Evolutionary conservation across 2,797 vertebrate genomes (phyloP).

Genomic region (Myoxocephalus aenaeus): DNA sequence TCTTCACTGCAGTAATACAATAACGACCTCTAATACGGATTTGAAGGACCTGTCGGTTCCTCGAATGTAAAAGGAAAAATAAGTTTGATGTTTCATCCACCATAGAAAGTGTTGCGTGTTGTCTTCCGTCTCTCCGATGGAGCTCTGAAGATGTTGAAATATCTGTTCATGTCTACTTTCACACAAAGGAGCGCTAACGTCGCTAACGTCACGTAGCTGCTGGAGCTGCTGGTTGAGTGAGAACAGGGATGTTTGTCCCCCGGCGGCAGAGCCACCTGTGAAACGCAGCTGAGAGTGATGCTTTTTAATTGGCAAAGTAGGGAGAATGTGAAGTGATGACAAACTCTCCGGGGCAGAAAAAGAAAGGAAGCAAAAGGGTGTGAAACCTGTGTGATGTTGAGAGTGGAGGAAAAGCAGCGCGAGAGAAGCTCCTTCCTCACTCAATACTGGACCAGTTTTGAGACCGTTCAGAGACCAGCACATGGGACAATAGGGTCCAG

Average conservation of each 20-base stretch:
- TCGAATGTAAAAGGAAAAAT: background rate
- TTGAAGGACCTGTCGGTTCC: background rate
- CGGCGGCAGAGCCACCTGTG: too few species aligned
- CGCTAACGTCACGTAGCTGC: background rate
- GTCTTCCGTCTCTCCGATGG: background rate
- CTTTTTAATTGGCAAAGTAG: background rate
- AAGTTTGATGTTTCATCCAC: background rate
- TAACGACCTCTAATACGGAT: background rate
- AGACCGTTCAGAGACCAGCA: background rate
- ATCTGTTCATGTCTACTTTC: background rate
- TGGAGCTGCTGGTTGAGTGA: too few species aligned
- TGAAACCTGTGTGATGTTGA: background rate
- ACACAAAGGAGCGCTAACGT: background rate
- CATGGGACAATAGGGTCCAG: background rate
- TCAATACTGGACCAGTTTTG: background rate
- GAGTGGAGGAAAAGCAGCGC: background rate
- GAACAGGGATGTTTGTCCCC: too few species aligned
- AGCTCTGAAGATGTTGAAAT: constrained; percentile 11
- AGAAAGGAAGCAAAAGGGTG: too few species aligned
- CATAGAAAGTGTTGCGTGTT: background rate
- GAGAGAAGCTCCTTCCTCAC: too few species aligned
- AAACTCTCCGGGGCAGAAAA: background rate
- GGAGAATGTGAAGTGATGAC: background rate
- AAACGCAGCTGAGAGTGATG: background rate
- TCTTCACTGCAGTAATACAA: constrained; percentile 28